Evolutionary conservation across 2,113 vertebrate genomes (phyloP).

Genomic region (Elachura formosa): DNA sequence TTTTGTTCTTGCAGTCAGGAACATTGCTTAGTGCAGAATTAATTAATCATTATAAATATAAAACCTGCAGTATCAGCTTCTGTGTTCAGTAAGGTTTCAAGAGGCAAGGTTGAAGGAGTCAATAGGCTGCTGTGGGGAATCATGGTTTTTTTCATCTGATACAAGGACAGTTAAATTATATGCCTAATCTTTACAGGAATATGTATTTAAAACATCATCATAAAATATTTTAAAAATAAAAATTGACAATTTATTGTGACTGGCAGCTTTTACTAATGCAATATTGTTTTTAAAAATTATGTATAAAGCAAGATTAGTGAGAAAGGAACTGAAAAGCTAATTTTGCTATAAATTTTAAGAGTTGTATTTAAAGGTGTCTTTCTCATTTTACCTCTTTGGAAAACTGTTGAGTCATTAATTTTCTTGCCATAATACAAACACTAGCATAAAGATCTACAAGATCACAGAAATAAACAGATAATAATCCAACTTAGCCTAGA

Average conservation of each 20-base stretch:
- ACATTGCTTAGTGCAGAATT: conserved; percentile 84
- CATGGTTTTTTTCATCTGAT: conserved; percentile 63
- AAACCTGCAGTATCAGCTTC: conserved; percentile 84
- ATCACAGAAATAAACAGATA: background rate
- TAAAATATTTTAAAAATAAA: conserved; percentile 17
- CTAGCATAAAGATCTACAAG: background rate
- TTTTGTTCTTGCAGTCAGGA: conserved; percentile 82
- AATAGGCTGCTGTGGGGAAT: conserved; percentile 74
- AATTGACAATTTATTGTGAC: conserved; percentile 20
- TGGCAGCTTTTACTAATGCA: conserved; percentile 25
- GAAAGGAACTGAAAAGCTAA: conserved; percentile 3
- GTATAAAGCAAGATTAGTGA: background rate
- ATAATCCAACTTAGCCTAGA: background rate
- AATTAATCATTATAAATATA: conserved; percentile 88
- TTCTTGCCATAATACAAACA: background rate
- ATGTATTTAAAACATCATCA: conserved; percentile 36
- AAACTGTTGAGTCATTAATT: background rate
- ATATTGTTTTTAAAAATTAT: background rate
- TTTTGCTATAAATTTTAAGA: background rate
- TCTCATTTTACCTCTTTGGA: background rate
- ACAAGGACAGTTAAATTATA: conserved; percentile 73
- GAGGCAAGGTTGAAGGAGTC: conserved; percentile 82
- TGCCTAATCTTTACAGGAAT: conserved; percentile 60
- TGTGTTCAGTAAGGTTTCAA: conserved; percentile 77
- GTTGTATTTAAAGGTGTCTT: background rate